Evolutionary conservation across 2,113 vertebrate species (phyloP), one percentile per base, ranked within the genome.

Genomic region (Rhea pennata): DNA sequence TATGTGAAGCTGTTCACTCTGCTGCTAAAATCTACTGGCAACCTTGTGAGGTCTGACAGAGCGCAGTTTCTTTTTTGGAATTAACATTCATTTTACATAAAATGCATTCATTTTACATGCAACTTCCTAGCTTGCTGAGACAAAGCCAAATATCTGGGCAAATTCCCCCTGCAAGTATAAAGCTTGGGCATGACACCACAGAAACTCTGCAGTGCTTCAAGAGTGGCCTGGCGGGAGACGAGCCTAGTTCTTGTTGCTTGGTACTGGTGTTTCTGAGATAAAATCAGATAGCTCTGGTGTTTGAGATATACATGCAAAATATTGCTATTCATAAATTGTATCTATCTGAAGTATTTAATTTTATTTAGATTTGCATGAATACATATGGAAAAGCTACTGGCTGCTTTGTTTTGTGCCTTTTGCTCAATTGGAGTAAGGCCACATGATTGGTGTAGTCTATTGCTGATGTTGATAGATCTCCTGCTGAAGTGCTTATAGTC

Each of bases 401-500:
- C 15, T 16, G 17, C 58, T 84, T 36, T 50, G 17, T 62, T 84
- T 36, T 50, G 31, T 84, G 73, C n/a, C 16, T 61, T 72, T 80
- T 66, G 31, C 33, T 91, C 1, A 2, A 7, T 29, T 10, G 11
- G 56, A 50, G 59, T 33, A 50, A 58, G 76, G 61, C 51, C 10
- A 3, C 0, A 0, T 46, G 64, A 24, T 74, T 23, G 9, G 7
- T n/a, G 42, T 48, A 48, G 10, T 62, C 24, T 78, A 5, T 50
- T n/a, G 8, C 0, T n/a, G 87, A 58, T 20, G 40, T n/a, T 95
- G 81, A 50, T 23, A 42, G 67, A 71, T 4, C 23, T 13, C 21
- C 15, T 85, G 58, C 44, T 93, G 59, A 67, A 83, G 40, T n/a
- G 59, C 21, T 64, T 67, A 4, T 3, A 33, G 24, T 22, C 31